Evolutionary conservation across 1,140 invertebrate genomes (phyloP), one percentile per base, ranked within the genome.

Genomic region (Archegozetes longisetosus): DNA sequence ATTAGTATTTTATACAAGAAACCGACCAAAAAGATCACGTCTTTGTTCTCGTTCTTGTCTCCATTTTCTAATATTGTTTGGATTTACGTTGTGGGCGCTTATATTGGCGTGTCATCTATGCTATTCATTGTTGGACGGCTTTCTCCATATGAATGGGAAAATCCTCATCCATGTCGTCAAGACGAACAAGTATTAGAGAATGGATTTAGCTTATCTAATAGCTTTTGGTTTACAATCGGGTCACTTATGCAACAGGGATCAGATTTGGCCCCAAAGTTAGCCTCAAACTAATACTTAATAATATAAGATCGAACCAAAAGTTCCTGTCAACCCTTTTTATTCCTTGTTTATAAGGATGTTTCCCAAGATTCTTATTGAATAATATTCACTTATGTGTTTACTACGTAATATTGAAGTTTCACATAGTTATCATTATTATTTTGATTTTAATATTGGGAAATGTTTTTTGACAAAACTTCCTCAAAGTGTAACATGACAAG

Each of bases 11-110:
- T 79, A 3, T 78, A 73, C 67, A 72, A 72, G 56, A 76, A 71
- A 68, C 77, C 64, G 53, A 71, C 85, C 57, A 90, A 88, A 68
- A 87, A 93, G 69, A 82, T 87, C 1, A 88, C 88, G 0, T 88
- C 89, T 74, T 74, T 94, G 58, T 90, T 95, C 74, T 91, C 88
- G 0, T 95, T 95, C 70, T 75, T 94, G 57, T 89, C 87, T n/a
- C 92, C 91, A 0, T 75, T 96, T 1, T 92, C 88, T 13, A 73
- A 91, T 29, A 87, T 91, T 67, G 92, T 96, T 53, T 96, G 91
- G 92, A 88, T 95, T 66, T 92, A 91, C 73, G 93, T 93, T 84
- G 85, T 85, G 0, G 87, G 87, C 1, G 89, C 90, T 32, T 95
- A 93, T 71, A 76, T 95, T 50, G 88, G 88, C 4, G 90, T 95